Evolutionary conservation across 2,888 invertebrate genomes (phyloP).

Genomic region (Coremacera marginata): DNA sequence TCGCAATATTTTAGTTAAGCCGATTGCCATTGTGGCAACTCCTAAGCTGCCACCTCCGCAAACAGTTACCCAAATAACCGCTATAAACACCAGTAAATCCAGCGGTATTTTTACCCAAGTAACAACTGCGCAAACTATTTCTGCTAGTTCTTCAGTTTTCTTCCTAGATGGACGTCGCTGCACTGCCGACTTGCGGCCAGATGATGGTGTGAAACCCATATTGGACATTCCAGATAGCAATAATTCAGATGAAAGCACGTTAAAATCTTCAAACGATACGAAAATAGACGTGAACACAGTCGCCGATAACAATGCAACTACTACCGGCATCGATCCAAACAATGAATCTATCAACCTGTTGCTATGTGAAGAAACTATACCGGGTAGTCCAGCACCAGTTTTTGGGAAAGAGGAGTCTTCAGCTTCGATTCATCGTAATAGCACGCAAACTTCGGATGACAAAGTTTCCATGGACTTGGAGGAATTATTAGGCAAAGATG

Average conservation of each 20-base stretch:
- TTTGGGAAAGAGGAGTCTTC: conserved; percentile 62
- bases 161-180: conserved; percentile 51
- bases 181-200: conserved; percentile 51
- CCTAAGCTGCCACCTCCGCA: conserved; percentile 24
- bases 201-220: conserved; percentile 57
- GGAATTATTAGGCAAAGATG: conserved; percentile 35
- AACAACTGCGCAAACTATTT: conserved; percentile 40
- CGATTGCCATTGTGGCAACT: conserved; percentile 37
- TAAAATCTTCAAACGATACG: not conserved
- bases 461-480: conserved; percentile 15
- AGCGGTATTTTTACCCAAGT: conserved; percentile 24
- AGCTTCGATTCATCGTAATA: not conserved
- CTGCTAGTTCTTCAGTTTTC: conserved; percentile 46
- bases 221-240: conserved; percentile 45
- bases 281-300: not conserved
- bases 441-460: conserved; percentile 3
- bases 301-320: not conserved
- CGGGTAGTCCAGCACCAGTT: conserved; percentile 84
- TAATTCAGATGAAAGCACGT: not conserved
- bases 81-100: conserved; percentile 28
- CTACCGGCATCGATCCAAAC: conserved; percentile 53
- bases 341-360: conserved; percentile 80
- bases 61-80: not conserved
- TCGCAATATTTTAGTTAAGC: conserved; percentile 41
- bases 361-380: conserved; percentile 91